phyloP scores from a whole-genome alignment of 1,140 invertebrate genomes.

The Oscheius sp. region DNA sequence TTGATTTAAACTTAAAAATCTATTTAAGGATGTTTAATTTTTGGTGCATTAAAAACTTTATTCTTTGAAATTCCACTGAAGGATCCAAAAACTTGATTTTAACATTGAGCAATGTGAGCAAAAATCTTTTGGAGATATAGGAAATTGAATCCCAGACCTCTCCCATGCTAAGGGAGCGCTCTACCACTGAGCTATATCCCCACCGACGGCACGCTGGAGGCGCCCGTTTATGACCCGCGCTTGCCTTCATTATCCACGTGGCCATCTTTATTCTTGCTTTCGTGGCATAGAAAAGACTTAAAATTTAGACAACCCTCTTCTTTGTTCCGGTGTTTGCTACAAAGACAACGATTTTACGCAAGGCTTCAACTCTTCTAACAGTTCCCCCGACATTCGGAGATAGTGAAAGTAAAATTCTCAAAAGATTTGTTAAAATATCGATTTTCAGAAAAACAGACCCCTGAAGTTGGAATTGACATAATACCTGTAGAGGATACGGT shows the following conservation, averaged over 20 bases:
- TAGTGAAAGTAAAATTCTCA: neutral
- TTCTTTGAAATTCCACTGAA: no score
- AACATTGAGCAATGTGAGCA: no score
- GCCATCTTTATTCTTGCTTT: no score
- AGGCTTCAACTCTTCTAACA: slow-evolving; percentile 2
- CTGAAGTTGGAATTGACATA: slow-evolving; percentile 15
- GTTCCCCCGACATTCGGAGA: neutral
- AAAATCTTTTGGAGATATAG: neutral
- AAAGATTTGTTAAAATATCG: no score
- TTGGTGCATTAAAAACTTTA: no score
- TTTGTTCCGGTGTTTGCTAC: neutral
- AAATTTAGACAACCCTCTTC: neutral
- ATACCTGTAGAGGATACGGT: slow-evolving; percentile 6
- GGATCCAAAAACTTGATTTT: no score
- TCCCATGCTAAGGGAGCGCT: slow-evolving; percentile 63
- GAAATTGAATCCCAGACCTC: slow-evolving; percentile 14
- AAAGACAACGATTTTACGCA: slow-evolving; percentile 5
- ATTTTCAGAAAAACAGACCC: no score
- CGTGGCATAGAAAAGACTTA: neutral
- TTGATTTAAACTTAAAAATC: no score
- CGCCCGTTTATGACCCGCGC: no score
- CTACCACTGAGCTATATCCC: slow-evolving; percentile 34
- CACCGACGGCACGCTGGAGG: no score
- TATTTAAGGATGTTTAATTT: no score
- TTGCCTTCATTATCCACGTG: no score